phyloP scores from a whole-genome alignment of 2,888 invertebrate species.

The Hydrotaea diabolus region DNA sequence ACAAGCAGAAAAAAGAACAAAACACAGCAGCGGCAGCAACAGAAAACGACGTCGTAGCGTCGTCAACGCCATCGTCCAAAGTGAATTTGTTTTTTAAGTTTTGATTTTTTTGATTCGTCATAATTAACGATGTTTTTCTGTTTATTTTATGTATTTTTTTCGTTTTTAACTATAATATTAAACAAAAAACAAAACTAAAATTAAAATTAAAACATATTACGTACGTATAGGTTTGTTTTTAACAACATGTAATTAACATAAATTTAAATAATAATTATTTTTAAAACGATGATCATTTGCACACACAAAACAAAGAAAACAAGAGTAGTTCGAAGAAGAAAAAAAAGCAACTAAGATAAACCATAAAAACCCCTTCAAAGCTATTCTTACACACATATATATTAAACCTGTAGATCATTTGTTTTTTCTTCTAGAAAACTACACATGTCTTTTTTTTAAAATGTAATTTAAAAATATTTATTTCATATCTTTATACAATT shows the following conservation, averaged over 20 bases:
- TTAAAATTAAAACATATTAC: background rate
- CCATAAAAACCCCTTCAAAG: conserved; percentile 27
- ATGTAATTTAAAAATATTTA: conserved; percentile 63
- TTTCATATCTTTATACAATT: conserved; percentile 14
- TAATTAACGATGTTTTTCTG: conserved; percentile 41
- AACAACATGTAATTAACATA: conserved; percentile 31
- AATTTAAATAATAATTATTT: conserved; percentile 37
- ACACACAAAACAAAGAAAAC: conserved; percentile 1
- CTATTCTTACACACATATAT: background rate
- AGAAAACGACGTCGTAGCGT: conserved; percentile 5
- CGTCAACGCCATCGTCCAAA: conserved; percentile 52
- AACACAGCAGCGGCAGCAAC: conserved; percentile 59
- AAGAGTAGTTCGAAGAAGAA: too few relatives aligned
- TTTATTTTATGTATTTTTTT: conserved; percentile 61
- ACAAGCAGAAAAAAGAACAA: conserved; percentile 37
- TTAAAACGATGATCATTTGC: conserved; percentile 30
- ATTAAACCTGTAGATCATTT: conserved; percentile 51
- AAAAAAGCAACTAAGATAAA: background rate
- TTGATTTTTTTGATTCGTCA: conserved; percentile 35
- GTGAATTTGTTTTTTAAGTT: conserved; percentile 65
- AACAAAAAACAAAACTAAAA: conserved; percentile 25
- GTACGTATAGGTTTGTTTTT: conserved; percentile 32
- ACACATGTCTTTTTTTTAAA: conserved; percentile 45
- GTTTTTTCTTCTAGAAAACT: background rate
- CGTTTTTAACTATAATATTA: conserved; percentile 53